These are phyloP conservation scores for Sprattus sprattus DNA, from an alignment of 2,113 vertebrate species.

Conservation along the genomic window DNA sequence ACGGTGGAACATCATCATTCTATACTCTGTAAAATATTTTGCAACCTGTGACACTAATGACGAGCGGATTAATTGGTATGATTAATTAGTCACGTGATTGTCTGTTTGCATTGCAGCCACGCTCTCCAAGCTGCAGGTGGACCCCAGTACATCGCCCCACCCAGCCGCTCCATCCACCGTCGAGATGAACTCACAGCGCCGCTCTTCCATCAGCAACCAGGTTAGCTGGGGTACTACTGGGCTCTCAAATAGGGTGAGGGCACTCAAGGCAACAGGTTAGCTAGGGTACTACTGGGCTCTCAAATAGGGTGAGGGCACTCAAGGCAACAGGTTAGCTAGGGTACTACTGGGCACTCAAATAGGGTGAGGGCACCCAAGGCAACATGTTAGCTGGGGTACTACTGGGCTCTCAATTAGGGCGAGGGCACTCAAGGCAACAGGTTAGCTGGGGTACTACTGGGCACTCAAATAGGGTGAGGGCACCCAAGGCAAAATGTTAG, in stretches of 20 bases:
- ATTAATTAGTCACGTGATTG: background rate
- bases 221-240: slow-evolving; percentile 60
- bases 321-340: too few species aligned
- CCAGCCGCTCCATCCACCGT: slow-evolving; percentile 77
- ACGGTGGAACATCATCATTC: background rate
- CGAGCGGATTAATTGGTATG: too few species aligned
- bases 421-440: too few species aligned
- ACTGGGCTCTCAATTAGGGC: too few species aligned
- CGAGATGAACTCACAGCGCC: slow-evolving; percentile 81
- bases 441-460: too few species aligned
- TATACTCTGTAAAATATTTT: background rate
- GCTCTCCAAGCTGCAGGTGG: slow-evolving; percentile 89
- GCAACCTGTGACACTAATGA: too few species aligned
- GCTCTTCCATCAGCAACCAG: slow-evolving; percentile 88
- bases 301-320: background rate
- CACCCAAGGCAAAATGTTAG: too few species aligned
- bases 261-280: slow-evolving; percentile 72
- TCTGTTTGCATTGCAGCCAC: slow-evolving; percentile 73
- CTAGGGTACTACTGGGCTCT: background rate
- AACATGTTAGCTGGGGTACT: too few species aligned
- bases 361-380: too few species aligned
- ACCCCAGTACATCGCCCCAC: slow-evolving; percentile 85
- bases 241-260: background rate
- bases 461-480: too few species aligned
- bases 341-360: too few species aligned